phyloP scores from a whole-genome alignment of 2,888 invertebrate genomes.

The Pseudeuparius sepicola region DNA sequence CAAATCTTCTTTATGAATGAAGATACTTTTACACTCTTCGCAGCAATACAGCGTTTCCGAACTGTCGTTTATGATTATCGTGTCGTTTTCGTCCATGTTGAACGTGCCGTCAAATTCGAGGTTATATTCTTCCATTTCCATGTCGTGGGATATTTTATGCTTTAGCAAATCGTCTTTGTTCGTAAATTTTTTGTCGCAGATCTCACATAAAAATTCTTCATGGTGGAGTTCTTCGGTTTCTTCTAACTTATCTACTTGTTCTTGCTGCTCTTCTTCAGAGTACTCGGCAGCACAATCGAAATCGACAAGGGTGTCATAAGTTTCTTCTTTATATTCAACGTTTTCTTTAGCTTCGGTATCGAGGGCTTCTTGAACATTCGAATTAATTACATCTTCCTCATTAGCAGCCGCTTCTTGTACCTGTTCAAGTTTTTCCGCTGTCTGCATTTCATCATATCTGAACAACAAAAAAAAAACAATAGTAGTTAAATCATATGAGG shows the following conservation, averaged over 20 bases:
- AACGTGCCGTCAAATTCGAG: conserved; percentile 23
- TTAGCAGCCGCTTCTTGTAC: conserved; percentile 7
- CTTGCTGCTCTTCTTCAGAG: no score
- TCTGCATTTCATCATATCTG: no score
- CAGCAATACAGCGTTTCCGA: conserved; percentile 24
- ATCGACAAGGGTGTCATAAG: no score
- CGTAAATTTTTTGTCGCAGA: conserved; percentile 33
- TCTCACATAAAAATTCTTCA: conserved; percentile 31
- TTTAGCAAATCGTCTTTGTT: conserved; percentile 32
- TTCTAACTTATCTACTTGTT: conserved; percentile 15
- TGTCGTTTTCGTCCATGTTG: conserved; percentile 13
- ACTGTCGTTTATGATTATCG: conserved; percentile 15
- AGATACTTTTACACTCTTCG: conserved; percentile 22
- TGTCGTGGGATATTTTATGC: conserved; percentile 34
- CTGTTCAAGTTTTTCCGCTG: no score
- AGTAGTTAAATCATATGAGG: no score
- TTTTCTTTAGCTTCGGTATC: conserved; percentile 26
- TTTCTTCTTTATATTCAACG: no score
- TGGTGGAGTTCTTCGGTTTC: conserved; percentile 25
- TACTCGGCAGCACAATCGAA: no score
- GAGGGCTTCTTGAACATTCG: conserved; percentile 11
- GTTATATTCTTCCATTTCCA: conserved; percentile 29
- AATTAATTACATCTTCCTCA: conserved; percentile 13
- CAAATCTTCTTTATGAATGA: conserved; percentile 25
- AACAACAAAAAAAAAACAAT: no score